Evolutionary conservation across 2,797 vertebrate genomes (phyloP), one percentile per base, ranked within the genome.

Genomic region (Glossophaga mutica): DNA sequence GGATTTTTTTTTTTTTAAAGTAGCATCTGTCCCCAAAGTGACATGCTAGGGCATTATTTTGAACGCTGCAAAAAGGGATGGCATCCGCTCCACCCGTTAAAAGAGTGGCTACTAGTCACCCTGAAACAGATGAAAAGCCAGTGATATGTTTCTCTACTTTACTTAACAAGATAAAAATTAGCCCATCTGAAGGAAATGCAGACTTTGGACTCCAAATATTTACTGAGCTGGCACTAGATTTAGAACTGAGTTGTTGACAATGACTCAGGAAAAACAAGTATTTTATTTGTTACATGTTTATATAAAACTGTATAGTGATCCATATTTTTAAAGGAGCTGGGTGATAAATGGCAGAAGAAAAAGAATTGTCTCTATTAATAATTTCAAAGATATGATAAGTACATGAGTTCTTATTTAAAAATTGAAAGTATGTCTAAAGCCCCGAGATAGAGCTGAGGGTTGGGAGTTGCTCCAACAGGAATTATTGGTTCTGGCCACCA

Each of bases 201-300:
- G 91, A 90, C 88, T 96, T 83, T 87, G 59, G 93, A 81, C 90
- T 95, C 85, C 88, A 95, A 94, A 94, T 95, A 94, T 90, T 93
- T 93, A 94, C 79, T 74, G 70, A 90, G 70, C 39, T 97, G 88
- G 85, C 94, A 78, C 48, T 39, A 59, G 76, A n/a, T 91, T 94
- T 48, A 57, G 29, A 88, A 91, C 67, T 48, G 62, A 96, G 78
- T 76, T 84, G 76, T 68, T 87, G 88, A 88, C 84, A 82, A 57
- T 79, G 94, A 96, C 90, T 94, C 82, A 94, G 83, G 87, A 76
- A 90, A 94, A 97, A 88, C 24, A 71, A 92, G 68, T 11, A 91
- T 86, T 70, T 94, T 89, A 86, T 83, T 37, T 67, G 79, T 65
- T 46, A 86, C 19, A 55, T 32, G 50, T 88, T 91, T 78, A 92